A percentile compares a stretch with the other conserved stretches of the same genome.
These are phyloP conservation scores for Propithecus coquereli DNA, from an alignment of 2,113 vertebrate genomes.

Conservation along the genomic window DNA sequence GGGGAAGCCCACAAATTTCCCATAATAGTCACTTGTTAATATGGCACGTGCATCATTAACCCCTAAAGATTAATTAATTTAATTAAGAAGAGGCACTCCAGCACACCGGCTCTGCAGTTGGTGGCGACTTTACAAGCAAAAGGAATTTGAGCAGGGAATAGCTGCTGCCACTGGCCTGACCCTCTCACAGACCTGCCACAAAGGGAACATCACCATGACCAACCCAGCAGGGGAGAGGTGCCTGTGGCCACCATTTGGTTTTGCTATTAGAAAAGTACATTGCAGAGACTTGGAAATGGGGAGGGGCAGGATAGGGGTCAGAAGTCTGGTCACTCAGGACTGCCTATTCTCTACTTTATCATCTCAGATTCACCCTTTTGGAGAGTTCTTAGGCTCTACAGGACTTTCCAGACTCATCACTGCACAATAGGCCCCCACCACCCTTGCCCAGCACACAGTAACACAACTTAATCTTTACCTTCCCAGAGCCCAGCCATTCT, in stretches of 20 bases:
- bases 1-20: neutral
- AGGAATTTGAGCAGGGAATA: neutral
- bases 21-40: neutral
- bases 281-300: neutral
- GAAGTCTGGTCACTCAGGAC: neutral
- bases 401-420: neutral
- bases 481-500: neutral
- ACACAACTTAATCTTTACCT: neutral
- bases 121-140: neutral
- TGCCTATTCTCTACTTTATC: neutral
- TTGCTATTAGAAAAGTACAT: neutral
- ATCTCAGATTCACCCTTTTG: neutral
- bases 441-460: neutral
- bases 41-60: neutral
- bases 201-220: neutral
- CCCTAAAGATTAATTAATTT: neutral
- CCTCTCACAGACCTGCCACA: neutral
- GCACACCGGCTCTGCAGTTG: neutral
- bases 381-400: neutral
- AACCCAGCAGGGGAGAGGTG: neutral
- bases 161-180: neutral
- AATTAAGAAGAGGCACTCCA: neutral
- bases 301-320: neutral
- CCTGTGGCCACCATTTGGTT: neutral
- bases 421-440: neutral